phyloP scores from a whole-genome alignment of 2,888 invertebrate genomes.

The Portevinia maculata region DNA sequence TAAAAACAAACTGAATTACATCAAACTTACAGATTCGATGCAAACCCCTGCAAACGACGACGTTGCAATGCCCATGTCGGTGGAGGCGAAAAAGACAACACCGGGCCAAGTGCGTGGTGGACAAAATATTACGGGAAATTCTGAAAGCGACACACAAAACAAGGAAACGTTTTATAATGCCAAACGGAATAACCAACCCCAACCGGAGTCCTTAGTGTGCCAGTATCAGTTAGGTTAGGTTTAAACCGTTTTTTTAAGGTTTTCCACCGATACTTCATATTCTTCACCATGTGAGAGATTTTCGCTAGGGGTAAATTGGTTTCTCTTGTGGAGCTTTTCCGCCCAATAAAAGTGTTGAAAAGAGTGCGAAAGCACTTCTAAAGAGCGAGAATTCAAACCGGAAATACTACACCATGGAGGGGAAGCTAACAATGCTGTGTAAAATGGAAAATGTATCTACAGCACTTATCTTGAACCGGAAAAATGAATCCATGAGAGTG shows the following conservation, averaged over 20 bases:
- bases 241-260: slow-evolving; percentile 39
- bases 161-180: slow-evolving; percentile 52
- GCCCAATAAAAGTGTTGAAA: slow-evolving; percentile 13
- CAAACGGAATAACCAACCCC: slow-evolving; percentile 50
- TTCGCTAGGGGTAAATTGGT: slow-evolving; percentile 13
- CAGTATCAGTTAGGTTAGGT: slow-evolving; percentile 39
- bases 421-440: background rate
- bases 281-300: slow-evolving; percentile 19
- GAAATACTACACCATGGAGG: slow-evolving; percentile 16
- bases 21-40: slow-evolving; percentile 67
- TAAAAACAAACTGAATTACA: slow-evolving; percentile 77
- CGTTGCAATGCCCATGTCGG: slow-evolving; percentile 12
- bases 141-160: slow-evolving; percentile 42
- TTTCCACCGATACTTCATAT: slow-evolving; percentile 1
- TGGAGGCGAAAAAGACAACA: slow-evolving; percentile 11
- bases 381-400: slow-evolving; percentile 22
- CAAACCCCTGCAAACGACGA: slow-evolving; percentile 43
- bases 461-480: slow-evolving; percentile 6
- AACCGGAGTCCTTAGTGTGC: background rate
- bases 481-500: slow-evolving; percentile 6
- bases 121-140: slow-evolving; percentile 38
- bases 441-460: background rate
- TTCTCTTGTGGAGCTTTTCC: slow-evolving; percentile 32
- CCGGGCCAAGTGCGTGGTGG: slow-evolving; percentile 52
- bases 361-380: background rate